Percentiles rank a stretch among this genome's conserved stretches.
Evolutionary conservation across 2,888 invertebrate genomes (phyloP).

Genomic region (Chloroclystis v-ata): DNA sequence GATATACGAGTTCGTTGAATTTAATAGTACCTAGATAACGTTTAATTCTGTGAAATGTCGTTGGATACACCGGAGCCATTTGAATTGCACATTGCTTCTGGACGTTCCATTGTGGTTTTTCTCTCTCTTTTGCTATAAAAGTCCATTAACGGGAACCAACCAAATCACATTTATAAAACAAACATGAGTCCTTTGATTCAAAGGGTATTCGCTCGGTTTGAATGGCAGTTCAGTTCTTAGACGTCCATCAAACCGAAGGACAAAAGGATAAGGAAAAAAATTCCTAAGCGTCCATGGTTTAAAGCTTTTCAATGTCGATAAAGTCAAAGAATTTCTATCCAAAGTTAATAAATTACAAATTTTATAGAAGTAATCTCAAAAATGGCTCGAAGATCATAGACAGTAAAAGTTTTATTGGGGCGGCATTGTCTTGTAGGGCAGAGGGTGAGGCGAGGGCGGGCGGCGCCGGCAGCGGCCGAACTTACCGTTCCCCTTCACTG

Average conservation of each 20-base stretch:
- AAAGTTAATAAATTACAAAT: constrained; percentile 51
- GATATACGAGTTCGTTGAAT: constrained; percentile 16
- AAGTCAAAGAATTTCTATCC: constrained; percentile 30
- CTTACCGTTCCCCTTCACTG: constrained; percentile 39
- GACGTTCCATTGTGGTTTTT: constrained; percentile 2
- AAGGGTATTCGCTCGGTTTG: constrained; percentile 11
- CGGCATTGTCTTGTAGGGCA: constrained; percentile 46
- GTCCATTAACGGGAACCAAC: constrained; percentile 4
- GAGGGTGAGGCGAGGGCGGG: constrained; percentile 28
- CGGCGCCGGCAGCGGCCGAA: constrained; percentile 30
- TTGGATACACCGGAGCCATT: constrained; percentile 4
- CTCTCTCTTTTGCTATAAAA: constrained; percentile 4
- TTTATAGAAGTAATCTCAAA: constrained; percentile 69
- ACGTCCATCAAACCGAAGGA: constrained; percentile 27
- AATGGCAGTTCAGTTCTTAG: constrained; percentile 26
- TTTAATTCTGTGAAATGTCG: constrained; percentile 5
- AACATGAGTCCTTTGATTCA: constrained; percentile 8
- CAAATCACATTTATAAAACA: constrained; percentile 10
- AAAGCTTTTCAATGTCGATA: constrained; percentile 47
- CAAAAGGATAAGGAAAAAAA: constrained; percentile 30
- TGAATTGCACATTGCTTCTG: constrained; percentile 6
- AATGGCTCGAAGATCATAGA: constrained; percentile 70
- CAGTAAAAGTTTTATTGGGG: constrained; percentile 72
- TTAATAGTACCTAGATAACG: constrained; percentile 3
- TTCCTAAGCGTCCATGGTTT: constrained; percentile 37